These are phyloP conservation scores for Vimba vimba DNA, from an alignment of 2,113 vertebrate species.

Conservation along the genomic window DNA sequence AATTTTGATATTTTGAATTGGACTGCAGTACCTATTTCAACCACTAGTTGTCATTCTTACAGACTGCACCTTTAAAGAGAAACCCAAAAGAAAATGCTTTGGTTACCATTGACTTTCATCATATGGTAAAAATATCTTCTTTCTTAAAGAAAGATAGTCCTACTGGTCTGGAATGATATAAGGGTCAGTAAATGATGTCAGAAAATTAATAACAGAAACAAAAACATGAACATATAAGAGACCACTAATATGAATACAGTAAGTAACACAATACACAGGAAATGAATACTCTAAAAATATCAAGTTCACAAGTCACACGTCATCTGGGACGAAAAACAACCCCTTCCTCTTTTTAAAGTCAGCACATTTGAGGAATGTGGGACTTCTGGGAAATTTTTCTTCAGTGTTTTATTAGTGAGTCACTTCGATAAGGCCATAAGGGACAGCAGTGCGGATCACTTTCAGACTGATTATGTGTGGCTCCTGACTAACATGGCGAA, in stretches of 20 bases:
- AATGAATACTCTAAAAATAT: conserved; percentile 19
- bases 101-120: background rate
- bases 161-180: background rate
- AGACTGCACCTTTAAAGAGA: too few species aligned
- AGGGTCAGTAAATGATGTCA: background rate
- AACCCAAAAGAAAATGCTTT: background rate
- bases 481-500: conserved; percentile 36
- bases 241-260: background rate
- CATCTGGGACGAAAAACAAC: background rate
- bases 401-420: conserved; percentile 29
- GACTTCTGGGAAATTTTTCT: conserved; percentile 14
- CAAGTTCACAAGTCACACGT: conserved; percentile 18
- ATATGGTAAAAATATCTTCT: background rate
- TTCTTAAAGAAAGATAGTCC: background rate
- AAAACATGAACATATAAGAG: background rate
- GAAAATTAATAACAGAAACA: too few species aligned
- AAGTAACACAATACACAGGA: background rate
- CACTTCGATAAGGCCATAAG: conserved; percentile 22
- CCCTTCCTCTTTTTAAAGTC: conserved; percentile 7
- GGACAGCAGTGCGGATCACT: background rate
- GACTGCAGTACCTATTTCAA: too few species aligned
- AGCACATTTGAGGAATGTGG: conserved; percentile 27
- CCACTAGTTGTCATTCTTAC: too few species aligned
- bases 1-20: too few species aligned
- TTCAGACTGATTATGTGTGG: conserved; percentile 43